phyloP scores from a whole-genome alignment of 2,888 invertebrate species.

The Caenorhabditis angaria region DNA sequence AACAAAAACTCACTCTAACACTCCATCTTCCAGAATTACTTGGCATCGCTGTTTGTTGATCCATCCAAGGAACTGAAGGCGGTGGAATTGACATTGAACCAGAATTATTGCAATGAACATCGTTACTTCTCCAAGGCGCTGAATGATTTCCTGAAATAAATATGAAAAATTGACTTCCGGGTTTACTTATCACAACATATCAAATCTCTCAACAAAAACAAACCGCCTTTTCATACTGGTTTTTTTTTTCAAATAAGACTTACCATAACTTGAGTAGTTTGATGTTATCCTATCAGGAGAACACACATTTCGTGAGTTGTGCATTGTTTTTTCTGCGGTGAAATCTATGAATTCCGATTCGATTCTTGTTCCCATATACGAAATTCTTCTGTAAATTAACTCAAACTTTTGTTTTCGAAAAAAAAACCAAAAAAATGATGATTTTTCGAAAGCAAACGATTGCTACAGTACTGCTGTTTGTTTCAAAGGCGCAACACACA shows the following conservation, averaged over 20 bases:
- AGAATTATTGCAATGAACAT: no score
- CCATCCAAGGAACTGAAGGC: neutral
- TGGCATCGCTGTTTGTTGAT: neutral
- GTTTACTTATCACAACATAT: no score
- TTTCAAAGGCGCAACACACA: neutral
- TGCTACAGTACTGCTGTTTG: neutral
- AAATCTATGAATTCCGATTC: neutral
- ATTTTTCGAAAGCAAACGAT: neutral
- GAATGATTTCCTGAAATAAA: neutral
- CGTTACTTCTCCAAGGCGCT: neutral
- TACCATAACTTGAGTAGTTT: neutral
- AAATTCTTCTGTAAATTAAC: neutral
- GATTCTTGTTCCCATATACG: neutral
- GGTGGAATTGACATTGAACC: neutral
- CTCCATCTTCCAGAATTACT: neutral
- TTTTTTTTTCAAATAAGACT: neutral
- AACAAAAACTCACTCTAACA: neutral
- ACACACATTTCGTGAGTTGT: neutral
- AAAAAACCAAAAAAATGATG: constrained; percentile 15
- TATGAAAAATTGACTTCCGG: neutral
- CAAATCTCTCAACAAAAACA: no score
- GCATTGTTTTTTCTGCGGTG: neutral
- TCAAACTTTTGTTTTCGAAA: neutral
- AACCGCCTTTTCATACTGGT: no score
- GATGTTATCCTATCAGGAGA: neutral